phyloP scores from a whole-genome alignment of 2,888 invertebrate species.

The Nezara viridula region DNA sequence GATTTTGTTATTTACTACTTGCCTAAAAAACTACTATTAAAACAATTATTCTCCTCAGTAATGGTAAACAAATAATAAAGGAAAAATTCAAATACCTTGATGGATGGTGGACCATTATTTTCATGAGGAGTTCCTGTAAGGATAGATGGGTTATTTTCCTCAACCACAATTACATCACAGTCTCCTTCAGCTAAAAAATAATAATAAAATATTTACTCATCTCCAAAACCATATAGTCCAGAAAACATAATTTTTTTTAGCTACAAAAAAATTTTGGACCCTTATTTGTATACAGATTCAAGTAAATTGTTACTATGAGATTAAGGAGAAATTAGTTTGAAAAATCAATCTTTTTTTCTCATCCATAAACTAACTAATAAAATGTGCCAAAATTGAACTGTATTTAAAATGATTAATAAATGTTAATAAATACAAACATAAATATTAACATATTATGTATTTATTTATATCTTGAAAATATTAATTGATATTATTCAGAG shows the following conservation, averaged over 20 bases:
- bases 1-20: not conserved
- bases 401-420: too few species aligned
- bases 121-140: constrained; percentile 81
- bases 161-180: constrained; percentile 91
- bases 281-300: not conserved
- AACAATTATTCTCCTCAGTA: not conserved
- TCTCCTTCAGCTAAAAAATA: constrained; percentile 75
- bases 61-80: not conserved
- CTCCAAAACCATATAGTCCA: not conserved
- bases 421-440: too few species aligned
- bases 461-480: not conserved
- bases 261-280: not conserved
- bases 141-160: constrained; percentile 87
- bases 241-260: not conserved
- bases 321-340: not conserved
- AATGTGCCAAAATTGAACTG: not conserved
- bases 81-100: constrained; percentile 77
- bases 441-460: not conserved
- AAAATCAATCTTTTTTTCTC: not conserved
- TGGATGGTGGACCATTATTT: constrained; percentile 82
- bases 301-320: not conserved
- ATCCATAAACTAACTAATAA: not conserved
- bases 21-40: not conserved
- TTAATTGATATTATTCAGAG: not conserved
- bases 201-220: not conserved